Percentiles rank a stretch among this genome's conserved stretches.
Evolutionary conservation across 2,797 vertebrate genomes (phyloP).

Genomic region (Echiichthys vipera): DNA sequence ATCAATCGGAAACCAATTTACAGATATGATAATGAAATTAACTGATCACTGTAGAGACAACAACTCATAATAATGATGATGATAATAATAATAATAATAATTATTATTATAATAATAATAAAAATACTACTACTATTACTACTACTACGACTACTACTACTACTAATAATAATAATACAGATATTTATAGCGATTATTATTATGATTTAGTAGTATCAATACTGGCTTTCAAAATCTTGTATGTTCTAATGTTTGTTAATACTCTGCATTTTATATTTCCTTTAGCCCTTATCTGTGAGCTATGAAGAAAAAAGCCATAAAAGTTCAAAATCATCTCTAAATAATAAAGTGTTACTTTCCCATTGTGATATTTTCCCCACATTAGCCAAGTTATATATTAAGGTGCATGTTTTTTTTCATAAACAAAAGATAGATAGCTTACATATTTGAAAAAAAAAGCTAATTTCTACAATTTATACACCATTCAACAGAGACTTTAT

Average conservation of each 20-base stretch:
- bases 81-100: no score
- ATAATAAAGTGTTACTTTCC: neutral
- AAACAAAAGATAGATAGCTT: neutral
- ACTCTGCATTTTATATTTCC: no score
- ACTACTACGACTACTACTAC: no score
- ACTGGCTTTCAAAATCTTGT: neutral
- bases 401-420: neutral
- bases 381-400: neutral
- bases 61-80: no score
- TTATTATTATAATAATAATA: no score
- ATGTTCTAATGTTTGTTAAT: neutral
- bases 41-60: neutral
- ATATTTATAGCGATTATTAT: neutral
- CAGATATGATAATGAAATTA: neutral
- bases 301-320: no score
- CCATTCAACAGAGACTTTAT: conserved; percentile 88
- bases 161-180: no score
- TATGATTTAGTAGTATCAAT: neutral
- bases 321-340: neutral
- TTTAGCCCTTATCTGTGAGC: no score
- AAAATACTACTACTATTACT: no score
- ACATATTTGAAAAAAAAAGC: conserved; percentile 14
- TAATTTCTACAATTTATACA: conserved; percentile 49
- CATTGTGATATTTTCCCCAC: neutral
- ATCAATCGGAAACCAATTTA: neutral